Evolutionary conservation across 1,140 invertebrate species (phyloP).

Genomic region (Acyrthosiphon pisum): DNA sequence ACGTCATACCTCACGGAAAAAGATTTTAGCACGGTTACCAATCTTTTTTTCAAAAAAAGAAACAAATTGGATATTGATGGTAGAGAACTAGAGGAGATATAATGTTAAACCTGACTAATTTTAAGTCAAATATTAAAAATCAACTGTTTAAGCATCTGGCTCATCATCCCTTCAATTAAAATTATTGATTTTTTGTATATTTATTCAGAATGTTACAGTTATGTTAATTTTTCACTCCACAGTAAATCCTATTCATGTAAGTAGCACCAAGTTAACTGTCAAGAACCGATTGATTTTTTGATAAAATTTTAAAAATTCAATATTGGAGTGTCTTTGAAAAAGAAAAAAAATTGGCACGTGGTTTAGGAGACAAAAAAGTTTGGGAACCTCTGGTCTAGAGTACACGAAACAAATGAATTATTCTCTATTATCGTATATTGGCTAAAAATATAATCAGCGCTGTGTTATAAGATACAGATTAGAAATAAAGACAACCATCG

Average conservation of each 20-base stretch:
- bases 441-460: not conserved
- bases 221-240: too few relatives aligned
- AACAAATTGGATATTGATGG: not conserved
- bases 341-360: not conserved
- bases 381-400: not conserved
- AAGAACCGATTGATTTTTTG: too few relatives aligned
- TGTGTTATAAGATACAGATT: not conserved
- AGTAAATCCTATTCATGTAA: too few relatives aligned
- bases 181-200: not conserved
- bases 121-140: conserved; percentile 1
- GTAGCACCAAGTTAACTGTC: too few relatives aligned
- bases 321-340: too few relatives aligned
- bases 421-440: too few relatives aligned
- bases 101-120: not conserved
- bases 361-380: not conserved
- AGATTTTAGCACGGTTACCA: not conserved
- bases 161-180: not conserved
- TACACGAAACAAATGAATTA: not conserved
- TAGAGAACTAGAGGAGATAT: not conserved
- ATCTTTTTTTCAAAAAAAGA: not conserved
- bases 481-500: not conserved
- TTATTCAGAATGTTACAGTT: not conserved
- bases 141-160: not conserved
- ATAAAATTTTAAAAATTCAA: not conserved
- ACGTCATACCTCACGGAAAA: not conserved